Evolutionary conservation across 2,888 invertebrate species (phyloP).

Genomic region (Pachliopta kotzebuea): DNA sequence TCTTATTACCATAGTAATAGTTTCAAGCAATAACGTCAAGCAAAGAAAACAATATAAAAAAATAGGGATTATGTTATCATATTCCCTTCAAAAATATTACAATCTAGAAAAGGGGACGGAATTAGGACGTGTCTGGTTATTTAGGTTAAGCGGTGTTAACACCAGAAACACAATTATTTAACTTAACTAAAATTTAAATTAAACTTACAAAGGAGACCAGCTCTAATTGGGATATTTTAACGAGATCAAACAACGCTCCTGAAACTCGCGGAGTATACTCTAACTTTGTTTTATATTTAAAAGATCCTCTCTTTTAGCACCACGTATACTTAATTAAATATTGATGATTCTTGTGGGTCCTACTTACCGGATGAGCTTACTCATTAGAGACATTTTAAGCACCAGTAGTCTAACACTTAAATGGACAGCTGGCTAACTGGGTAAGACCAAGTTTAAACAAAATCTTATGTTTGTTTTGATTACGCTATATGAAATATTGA

Average conservation of each 20-base stretch:
- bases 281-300: constrained; percentile 2
- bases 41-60: neutral
- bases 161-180: constrained; percentile 23
- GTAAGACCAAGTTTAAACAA: too few relatives aligned
- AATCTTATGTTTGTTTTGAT: too few relatives aligned
- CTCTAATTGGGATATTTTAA: constrained; percentile 26
- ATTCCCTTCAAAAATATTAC: neutral
- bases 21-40: too few relatives aligned
- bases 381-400: too few relatives aligned
- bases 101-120: neutral
- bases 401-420: too few relatives aligned
- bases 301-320: neutral
- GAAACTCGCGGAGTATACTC: neutral
- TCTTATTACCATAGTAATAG: too few relatives aligned
- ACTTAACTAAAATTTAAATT: constrained; percentile 16
- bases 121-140: constrained; percentile 11
- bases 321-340: constrained; percentile 4
- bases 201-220: constrained; percentile 20
- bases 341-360: constrained; percentile 1
- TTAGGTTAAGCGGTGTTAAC: constrained; percentile 20
- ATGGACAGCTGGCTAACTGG: too few relatives aligned
- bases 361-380: too few relatives aligned
- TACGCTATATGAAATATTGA: too few relatives aligned
- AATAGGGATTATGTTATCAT: neutral
- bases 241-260: constrained; percentile 21